Evolutionary conservation across 2,797 vertebrate genomes (phyloP).

Genomic region (Xenopus petersii): DNA sequence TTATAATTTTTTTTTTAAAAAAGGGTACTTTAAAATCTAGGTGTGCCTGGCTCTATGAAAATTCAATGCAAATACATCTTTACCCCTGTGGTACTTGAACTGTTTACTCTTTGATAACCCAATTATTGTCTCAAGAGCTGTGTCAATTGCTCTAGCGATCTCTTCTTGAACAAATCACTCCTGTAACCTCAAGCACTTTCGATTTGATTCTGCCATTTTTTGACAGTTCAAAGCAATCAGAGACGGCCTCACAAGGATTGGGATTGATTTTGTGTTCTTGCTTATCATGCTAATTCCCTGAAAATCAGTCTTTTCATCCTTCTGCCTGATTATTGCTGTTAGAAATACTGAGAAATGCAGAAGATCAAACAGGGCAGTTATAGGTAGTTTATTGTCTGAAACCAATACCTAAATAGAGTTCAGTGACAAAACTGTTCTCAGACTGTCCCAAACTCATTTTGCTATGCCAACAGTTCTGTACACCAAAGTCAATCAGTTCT

Average conservation of each 20-base stretch:
- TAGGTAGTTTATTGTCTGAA: slow-evolving; percentile 74
- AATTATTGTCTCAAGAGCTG: slow-evolving; percentile 99
- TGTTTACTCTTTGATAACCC: slow-evolving; percentile 99
- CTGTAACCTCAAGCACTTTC: slow-evolving; percentile 99
- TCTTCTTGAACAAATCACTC: slow-evolving; percentile 99
- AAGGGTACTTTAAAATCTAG: slow-evolving; percentile 83
- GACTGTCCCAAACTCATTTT: slow-evolving; percentile 48
- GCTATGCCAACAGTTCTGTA: neutral
- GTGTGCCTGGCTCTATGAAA: slow-evolving; percentile 94
- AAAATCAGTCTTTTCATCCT: slow-evolving; percentile 99
- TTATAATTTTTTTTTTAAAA: slow-evolving; percentile 52
- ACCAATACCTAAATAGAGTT: slow-evolving; percentile 55
- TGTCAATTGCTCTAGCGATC: slow-evolving; percentile 99
- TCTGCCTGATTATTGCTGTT: slow-evolving; percentile 98
- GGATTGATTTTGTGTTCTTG: slow-evolving; percentile 99
- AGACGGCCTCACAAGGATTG: slow-evolving; percentile 96
- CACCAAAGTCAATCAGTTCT: neutral
- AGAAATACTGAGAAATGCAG: slow-evolving; percentile 91
- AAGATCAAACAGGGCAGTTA: slow-evolving; percentile 78
- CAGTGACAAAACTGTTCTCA: slow-evolving; percentile 60
- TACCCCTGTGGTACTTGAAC: slow-evolving; percentile 99
- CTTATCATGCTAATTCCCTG: slow-evolving; percentile 99
- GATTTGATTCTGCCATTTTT: slow-evolving; percentile 99
- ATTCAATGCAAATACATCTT: slow-evolving; percentile 99
- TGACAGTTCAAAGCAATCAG: slow-evolving; percentile 99